phyloP scores from a whole-genome alignment of 2,113 vertebrate species.

The Micronycteris hirsuta region DNA sequence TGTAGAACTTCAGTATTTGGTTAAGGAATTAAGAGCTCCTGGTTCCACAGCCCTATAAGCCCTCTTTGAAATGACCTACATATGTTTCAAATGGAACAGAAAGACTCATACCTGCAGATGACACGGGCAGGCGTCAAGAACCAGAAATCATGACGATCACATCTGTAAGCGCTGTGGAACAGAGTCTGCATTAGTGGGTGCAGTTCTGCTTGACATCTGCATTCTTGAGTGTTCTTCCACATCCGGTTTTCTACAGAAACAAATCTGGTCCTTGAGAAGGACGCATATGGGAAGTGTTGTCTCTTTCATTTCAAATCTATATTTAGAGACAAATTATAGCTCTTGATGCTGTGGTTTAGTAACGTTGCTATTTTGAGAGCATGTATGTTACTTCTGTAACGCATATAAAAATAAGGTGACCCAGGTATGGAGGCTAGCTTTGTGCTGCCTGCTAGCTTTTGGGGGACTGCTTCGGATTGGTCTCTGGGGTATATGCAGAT shows the following conservation, averaged over 20 bases:
- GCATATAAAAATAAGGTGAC: constrained; percentile 5
- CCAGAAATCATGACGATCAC: background rate
- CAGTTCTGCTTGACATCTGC: background rate
- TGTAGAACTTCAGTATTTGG: background rate
- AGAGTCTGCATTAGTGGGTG: background rate
- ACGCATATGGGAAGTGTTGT: background rate
- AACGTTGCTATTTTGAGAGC: background rate
- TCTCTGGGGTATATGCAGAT: background rate
- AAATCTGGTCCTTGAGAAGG: background rate
- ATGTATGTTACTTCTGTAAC: constrained; percentile 21
- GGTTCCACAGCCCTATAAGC: background rate
- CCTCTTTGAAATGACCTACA: background rate
- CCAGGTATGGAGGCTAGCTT: background rate
- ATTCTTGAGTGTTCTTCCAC: background rate
- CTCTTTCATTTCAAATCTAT: constrained; percentile 23
- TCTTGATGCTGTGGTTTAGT: background rate
- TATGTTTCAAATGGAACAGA: background rate
- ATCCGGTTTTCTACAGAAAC: background rate
- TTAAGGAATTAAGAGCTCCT: background rate
- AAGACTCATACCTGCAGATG: background rate
- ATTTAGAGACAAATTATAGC: constrained; percentile 10
- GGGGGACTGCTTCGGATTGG: background rate
- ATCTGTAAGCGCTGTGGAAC: background rate
- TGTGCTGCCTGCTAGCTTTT: background rate
- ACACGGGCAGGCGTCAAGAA: background rate